Evolutionary conservation across 2,113 vertebrate genomes (phyloP).

Genomic region (Pelodiscus sinensis): DNA sequence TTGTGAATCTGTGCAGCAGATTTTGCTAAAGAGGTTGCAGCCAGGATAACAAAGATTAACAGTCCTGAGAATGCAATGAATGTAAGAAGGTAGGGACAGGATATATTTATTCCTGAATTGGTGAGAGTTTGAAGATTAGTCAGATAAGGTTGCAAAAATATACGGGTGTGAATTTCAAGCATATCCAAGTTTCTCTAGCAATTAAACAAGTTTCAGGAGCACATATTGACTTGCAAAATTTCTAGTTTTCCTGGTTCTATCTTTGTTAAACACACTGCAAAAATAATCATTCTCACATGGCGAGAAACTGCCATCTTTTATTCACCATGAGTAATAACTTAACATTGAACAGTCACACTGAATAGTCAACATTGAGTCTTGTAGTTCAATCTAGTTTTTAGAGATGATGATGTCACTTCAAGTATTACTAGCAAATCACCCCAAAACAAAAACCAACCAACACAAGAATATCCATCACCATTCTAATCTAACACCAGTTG

Average conservation of each 20-base stretch:
- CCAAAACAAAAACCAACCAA: neutral
- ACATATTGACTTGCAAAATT: neutral
- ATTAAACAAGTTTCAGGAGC: neutral
- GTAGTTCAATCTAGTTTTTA: neutral
- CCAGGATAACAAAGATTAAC: neutral
- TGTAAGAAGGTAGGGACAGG: neutral
- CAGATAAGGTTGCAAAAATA: neutral
- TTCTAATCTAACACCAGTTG: neutral
- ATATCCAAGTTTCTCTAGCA: neutral
- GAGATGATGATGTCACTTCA: neutral
- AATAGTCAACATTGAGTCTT: neutral
- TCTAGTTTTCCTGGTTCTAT: conserved; percentile 5
- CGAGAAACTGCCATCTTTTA: neutral
- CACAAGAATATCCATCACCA: neutral
- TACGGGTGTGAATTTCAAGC: neutral
- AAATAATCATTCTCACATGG: neutral
- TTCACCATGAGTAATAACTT: neutral
- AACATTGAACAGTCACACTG: neutral
- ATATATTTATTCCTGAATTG: neutral
- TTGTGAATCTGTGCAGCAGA: neutral
- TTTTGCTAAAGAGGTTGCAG: neutral
- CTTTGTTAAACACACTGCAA: neutral
- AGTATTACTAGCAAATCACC: neutral
- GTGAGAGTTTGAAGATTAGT: neutral
- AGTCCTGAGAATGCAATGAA: neutral